Conservation (phyloP, 2,797 vertebrate species). For the Microcaecilia unicolor region DNA sequence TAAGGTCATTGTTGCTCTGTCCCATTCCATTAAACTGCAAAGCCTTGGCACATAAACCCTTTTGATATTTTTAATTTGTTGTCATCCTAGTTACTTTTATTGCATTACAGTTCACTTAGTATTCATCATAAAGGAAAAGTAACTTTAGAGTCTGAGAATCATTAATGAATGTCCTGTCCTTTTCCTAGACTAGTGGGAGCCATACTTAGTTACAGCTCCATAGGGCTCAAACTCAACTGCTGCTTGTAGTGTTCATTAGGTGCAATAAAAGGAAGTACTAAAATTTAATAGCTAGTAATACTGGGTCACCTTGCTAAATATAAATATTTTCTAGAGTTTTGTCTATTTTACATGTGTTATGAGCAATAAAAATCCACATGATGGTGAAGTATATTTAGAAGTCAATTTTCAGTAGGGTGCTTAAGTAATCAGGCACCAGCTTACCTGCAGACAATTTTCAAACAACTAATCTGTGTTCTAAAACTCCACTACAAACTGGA, state of each 20-base stretch:
- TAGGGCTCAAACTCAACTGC: conserved; percentile 2
- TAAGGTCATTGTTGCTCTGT: no score
- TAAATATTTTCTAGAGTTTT: conserved; percentile 1
- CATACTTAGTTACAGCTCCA: conserved; percentile 7
- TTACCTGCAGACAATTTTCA: no score
- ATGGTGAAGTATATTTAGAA: background rate
- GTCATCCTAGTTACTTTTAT: conserved; percentile 9
- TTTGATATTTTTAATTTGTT: no score
- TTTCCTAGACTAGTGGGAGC: conserved; percentile 10
- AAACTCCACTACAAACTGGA: no score
- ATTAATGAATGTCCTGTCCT: conserved; percentile 15
- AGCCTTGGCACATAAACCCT: no score
- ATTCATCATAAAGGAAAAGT: conserved; percentile 1
- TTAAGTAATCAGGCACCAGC: no score
- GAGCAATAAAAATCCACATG: background rate
- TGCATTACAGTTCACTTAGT: background rate
- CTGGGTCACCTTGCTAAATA: conserved; percentile 20
- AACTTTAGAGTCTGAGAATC: background rate
- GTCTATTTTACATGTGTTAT: conserved; percentile 13
- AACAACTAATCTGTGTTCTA: no score
- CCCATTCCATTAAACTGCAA: no score
- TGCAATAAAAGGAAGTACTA: conserved; percentile 16
- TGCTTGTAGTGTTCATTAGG: conserved; percentile 16
- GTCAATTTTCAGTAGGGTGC: no score
- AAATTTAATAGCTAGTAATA: conserved; percentile 15